phyloP scores from a whole-genome alignment of 2,113 vertebrate species.

The Thinocorus orbignyianus region DNA sequence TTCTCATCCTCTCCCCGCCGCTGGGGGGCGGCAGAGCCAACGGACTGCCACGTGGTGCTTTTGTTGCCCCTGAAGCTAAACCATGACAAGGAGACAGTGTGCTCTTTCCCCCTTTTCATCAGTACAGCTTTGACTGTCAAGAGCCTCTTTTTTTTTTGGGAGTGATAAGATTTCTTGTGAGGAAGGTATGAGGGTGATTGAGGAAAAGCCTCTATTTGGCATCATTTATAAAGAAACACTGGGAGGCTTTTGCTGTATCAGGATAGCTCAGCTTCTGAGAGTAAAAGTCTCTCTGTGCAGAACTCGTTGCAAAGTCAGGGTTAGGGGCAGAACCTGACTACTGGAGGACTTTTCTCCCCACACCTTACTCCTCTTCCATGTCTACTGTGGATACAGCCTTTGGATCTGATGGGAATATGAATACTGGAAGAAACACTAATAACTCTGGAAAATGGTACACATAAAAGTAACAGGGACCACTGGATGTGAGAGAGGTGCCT shows the following conservation, averaged over 20 bases:
- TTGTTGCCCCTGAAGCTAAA: too few species aligned
- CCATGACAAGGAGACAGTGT: rapidly evolving
- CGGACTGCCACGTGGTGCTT: too few species aligned
- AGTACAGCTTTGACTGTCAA: not conserved
- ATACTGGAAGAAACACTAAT: not conserved
- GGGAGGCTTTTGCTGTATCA: not conserved
- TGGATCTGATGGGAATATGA: not conserved
- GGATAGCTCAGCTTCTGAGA: not conserved
- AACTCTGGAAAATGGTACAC: not conserved
- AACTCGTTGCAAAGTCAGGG: not conserved
- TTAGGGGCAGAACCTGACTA: not conserved
- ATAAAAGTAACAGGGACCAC: not conserved
- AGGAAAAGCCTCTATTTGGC: not conserved
- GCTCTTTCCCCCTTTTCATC: not conserved
- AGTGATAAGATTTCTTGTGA: not conserved
- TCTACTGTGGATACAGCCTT: not conserved
- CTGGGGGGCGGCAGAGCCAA: too few species aligned
- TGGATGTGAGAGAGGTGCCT: not conserved
- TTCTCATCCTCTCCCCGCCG: too few species aligned
- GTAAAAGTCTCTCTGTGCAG: not conserved
- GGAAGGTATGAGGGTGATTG: not conserved
- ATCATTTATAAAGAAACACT: not conserved
- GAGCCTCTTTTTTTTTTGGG: not conserved
- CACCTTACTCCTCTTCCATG: rapidly evolving
- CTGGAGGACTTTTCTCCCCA: not conserved